A percentile compares a stretch with the other conserved stretches of the same genome.
Evolutionary conservation across 2,888 invertebrate species (phyloP).

Genomic region (Harmothoe impar): DNA sequence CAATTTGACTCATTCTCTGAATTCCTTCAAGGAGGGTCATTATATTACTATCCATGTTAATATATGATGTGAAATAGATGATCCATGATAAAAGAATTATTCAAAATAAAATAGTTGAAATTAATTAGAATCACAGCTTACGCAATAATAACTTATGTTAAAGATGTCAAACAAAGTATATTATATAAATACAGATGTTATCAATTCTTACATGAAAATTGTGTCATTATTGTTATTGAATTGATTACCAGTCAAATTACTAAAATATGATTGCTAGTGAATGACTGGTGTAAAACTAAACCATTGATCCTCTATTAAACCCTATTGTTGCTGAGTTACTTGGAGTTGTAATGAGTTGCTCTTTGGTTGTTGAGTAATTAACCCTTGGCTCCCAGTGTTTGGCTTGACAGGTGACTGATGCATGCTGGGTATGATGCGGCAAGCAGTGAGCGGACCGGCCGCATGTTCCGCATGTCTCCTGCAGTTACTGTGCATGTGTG

Average conservation of each 20-base stretch:
- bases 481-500: neutral
- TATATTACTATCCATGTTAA: too few relatives aligned
- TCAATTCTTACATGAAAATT: too few relatives aligned
- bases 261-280: neutral
- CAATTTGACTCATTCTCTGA: neutral
- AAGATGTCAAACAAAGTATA: too few relatives aligned
- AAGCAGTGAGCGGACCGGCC: neutral
- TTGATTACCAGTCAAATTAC: conserved; percentile 10
- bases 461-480: neutral
- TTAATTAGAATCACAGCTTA: neutral
- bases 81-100: too few relatives aligned
- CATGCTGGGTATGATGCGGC: neutral
- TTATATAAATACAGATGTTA: too few relatives aligned
- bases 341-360: too few relatives aligned
- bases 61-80: too few relatives aligned
- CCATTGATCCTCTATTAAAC: too few relatives aligned
- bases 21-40: too few relatives aligned
- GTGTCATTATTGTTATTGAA: neutral
- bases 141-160: neutral
- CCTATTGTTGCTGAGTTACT: too few relatives aligned
- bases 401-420: conserved; percentile 2
- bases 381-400: neutral
- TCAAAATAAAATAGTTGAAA: neutral
- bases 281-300: neutral
- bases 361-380: too few relatives aligned